These are phyloP conservation scores for Etheostoma perlongum DNA, from an alignment of 2,797 vertebrate genomes.

Conservation along the genomic window DNA sequence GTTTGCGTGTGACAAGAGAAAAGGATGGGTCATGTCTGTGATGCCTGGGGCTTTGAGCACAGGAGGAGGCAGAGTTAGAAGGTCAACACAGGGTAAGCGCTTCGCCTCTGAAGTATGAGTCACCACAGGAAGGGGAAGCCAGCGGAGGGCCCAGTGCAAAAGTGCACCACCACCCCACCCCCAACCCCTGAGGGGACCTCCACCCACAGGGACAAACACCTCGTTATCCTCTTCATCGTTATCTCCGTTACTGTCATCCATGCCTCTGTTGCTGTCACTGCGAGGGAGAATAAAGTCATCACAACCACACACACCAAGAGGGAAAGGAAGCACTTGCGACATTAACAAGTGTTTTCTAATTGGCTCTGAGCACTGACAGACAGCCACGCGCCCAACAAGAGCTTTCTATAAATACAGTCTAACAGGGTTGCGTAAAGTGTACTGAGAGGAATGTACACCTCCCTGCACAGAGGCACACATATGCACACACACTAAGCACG, in stretches of 20 bases:
- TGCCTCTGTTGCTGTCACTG: slow-evolving; percentile 39
- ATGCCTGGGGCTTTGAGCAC: slow-evolving; percentile 48
- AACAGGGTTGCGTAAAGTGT: slow-evolving; percentile 52
- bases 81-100: slow-evolving; percentile 43
- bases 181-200: slow-evolving; percentile 30
- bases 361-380: slow-evolving; percentile 77
- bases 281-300: slow-evolving; percentile 65
- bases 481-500: slow-evolving; percentile 11
- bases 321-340: slow-evolving; percentile 42
- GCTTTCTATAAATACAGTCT: slow-evolving; percentile 79
- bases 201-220: slow-evolving; percentile 56
- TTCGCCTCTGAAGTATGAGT: slow-evolving; percentile 43
- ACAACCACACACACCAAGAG: slow-evolving; percentile 15
- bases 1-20: slow-evolving; percentile 22
- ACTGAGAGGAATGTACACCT: slow-evolving; percentile 32
- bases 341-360: slow-evolving; percentile 82
- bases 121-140: slow-evolving; percentile 50
- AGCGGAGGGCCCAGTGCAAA: slow-evolving; percentile 19
- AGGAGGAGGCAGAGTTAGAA: slow-evolving; percentile 47
- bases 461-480: slow-evolving; percentile 25
- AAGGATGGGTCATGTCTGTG: slow-evolving; percentile 39
- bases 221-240: slow-evolving; percentile 57
- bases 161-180: not conserved
- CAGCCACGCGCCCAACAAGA: slow-evolving; percentile 52
- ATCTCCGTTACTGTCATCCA: slow-evolving; percentile 51